Conservation (phyloP, 2,888 invertebrate species). For the Chymomyza amoena region DNA sequence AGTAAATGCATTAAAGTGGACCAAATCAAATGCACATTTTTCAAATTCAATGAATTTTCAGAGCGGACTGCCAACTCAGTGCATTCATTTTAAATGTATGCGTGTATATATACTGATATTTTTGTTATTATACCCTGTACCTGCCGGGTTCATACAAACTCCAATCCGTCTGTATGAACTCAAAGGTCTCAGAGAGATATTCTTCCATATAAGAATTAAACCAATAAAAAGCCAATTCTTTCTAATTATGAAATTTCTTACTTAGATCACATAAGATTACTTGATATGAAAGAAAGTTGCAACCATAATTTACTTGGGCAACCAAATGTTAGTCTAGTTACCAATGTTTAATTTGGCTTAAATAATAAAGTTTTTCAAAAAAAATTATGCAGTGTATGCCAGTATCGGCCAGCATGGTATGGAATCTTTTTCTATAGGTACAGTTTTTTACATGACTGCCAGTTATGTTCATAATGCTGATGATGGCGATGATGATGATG, state of each 20-base stretch:
- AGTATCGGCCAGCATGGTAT: background rate
- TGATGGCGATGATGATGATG: conserved; percentile 2
- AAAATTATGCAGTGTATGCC: background rate
- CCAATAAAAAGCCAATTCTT: too few relatives aligned
- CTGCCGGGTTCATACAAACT: too few relatives aligned
- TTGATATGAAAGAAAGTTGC: too few relatives aligned
- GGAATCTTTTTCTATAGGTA: conserved; percentile 9
- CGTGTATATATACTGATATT: conserved; percentile 42
- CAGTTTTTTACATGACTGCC: conserved; percentile 41
- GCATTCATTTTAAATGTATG: background rate
- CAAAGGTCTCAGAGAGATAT: too few relatives aligned
- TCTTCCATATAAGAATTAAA: too few relatives aligned
- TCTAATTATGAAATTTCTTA: too few relatives aligned
- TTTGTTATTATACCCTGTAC: conserved; percentile 19
- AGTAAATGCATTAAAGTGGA: conserved; percentile 44
- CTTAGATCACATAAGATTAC: too few relatives aligned
- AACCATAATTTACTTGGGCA: too few relatives aligned
- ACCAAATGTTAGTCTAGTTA: too few relatives aligned
- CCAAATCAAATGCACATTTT: conserved; percentile 71
- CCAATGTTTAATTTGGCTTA: too few relatives aligned
- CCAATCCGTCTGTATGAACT: too few relatives aligned
- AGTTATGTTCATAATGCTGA: background rate
- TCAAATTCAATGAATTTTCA: conserved; percentile 68
- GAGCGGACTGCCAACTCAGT: background rate
- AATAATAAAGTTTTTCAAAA: too few relatives aligned